Evolutionary conservation across 2,113 vertebrate genomes (phyloP).

Genomic region (Microtus richardsoni): DNA sequence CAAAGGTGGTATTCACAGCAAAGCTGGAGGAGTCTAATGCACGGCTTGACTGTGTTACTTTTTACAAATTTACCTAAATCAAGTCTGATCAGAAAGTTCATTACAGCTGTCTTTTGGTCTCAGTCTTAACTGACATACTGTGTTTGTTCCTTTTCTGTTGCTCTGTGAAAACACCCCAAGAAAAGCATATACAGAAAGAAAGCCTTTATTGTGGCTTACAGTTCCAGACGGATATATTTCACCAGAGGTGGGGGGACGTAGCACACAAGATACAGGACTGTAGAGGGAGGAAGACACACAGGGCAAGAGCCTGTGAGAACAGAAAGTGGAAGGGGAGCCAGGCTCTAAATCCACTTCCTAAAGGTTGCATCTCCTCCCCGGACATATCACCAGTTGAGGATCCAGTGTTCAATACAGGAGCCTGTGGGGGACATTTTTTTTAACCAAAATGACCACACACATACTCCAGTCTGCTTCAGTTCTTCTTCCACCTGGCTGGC

Average conservation of each 20-base stretch:
- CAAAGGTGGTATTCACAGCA: neutral
- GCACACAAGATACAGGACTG: neutral
- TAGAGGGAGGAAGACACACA: too few species aligned
- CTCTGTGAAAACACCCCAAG: neutral
- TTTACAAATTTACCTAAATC: neutral
- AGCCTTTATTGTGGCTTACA: neutral
- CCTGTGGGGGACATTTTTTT: neutral
- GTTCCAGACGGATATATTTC: neutral
- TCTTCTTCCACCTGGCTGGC: neutral
- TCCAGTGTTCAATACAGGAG: neutral
- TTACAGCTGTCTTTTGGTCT: neutral
- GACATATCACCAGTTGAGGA: neutral
- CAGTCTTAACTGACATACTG: neutral
- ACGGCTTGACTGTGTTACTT: neutral
- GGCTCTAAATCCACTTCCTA: neutral
- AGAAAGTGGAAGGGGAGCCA: neutral
- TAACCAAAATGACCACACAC: neutral
- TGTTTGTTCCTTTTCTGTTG: neutral
- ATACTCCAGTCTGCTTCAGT: neutral
- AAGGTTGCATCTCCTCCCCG: neutral
- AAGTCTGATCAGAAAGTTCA: neutral
- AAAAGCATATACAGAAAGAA: neutral
- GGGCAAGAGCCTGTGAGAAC: neutral
- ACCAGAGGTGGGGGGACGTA: fast-evolving
- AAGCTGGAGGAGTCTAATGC: neutral